Base-by-base conservation (phyloP, 2,888 invertebrate genomes). In the Nomada goodeniana region DNA sequence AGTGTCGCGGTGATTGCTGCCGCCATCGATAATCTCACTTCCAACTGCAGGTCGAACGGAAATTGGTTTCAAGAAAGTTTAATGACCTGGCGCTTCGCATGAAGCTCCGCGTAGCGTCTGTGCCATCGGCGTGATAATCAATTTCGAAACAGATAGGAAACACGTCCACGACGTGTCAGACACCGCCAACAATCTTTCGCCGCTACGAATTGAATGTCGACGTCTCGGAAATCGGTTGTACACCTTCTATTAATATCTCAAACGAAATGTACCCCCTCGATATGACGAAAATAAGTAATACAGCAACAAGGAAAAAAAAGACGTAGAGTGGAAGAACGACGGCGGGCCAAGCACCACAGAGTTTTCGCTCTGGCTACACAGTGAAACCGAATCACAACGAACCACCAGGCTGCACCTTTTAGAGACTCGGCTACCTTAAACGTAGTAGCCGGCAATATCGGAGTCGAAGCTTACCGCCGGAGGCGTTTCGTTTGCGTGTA, bases 401-500 rank as follows among this genome's bases (percentile, higher is more conserved):
- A 36, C 23, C 23, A 20, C 26, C 13, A n/a, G 15, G 50, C 11
- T 20, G 53, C 50, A 64, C 20, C 61, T 71, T 73, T 65, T 29
- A 60, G 29, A 50, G 47, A 68, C 53, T 36, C 13, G 20, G 18
- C 42, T 26, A 61, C 63, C 69, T 61, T 50, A 57, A 65, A 64
- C 57, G 59, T 20, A 55, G 72, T 59, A 67, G 52, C 53, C 57
- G 29, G 64, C 73, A 84, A 86, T 86, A 81, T 72, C 71, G 2
- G 59, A 74, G 60, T 36, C 63, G 68, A 20, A 53, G 81, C 61
- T 72, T 59, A 26, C 44, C 71, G 77, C 61, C 64, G 10, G 36
- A 57, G 69, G 68, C 77, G 67, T 84, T 83, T 83, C 85, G 85
- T 83, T 78, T 63, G 80, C 53, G 76, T 70, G 85, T 89, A 90